A percentile compares a stretch with the other conserved stretches of the same genome.
These are phyloP conservation scores for Rhipidura dahli DNA, from an alignment of 2,113 vertebrate species.

Conservation along the genomic window DNA sequence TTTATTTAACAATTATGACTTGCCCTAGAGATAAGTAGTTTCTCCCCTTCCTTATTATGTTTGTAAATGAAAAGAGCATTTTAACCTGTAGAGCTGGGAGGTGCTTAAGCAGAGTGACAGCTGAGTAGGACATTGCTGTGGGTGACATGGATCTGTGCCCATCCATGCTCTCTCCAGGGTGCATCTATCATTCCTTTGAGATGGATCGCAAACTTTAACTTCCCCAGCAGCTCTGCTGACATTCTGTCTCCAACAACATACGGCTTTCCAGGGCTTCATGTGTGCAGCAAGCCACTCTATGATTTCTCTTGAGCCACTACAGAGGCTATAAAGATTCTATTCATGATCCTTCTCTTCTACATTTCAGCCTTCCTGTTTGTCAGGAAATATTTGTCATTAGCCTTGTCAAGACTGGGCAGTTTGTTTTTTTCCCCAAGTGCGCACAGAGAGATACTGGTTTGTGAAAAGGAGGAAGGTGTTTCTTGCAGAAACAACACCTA, in stretches of 20 bases:
- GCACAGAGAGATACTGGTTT: neutral
- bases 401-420: neutral
- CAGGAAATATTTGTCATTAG: neutral
- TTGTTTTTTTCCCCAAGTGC: neutral
- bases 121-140: neutral
- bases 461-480: neutral
- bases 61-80: neutral
- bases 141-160: accelerated
- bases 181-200: neutral
- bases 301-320: neutral
- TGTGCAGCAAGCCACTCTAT: accelerated
- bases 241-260: neutral
- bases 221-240: neutral
- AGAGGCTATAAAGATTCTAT: neutral
- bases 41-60: neutral
- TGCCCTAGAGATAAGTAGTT: neutral
- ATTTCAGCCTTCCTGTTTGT: neutral
- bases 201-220: neutral
- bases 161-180: neutral
- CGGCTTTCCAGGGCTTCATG: neutral
- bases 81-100: neutral
- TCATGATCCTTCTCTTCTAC: neutral
- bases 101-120: neutral
- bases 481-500: neutral
- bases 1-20: neutral